phyloP scores from a whole-genome alignment of 2,888 invertebrate species.

The Lissonota sp. region DNA sequence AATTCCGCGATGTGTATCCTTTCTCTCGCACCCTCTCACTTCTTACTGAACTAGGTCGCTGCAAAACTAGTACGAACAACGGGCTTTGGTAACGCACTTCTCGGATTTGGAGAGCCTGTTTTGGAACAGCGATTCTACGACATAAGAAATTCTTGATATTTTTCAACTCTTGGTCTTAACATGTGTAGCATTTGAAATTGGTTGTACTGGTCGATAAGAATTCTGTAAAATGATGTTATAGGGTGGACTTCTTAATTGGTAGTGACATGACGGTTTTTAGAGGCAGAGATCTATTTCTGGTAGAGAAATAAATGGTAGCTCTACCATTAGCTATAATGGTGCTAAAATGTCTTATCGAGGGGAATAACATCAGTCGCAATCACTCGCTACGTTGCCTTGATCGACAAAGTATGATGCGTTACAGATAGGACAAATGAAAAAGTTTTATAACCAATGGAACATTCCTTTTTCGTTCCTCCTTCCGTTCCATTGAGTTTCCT shows the following conservation, averaged over 20 bases:
- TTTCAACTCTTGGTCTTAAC: background rate
- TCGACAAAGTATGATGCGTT: slow-evolving; percentile 8
- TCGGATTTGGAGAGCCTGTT: slow-evolving; percentile 10
- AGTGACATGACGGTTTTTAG: background rate
- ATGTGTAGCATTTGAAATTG: background rate
- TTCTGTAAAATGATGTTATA: background rate
- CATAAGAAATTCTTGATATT: background rate
- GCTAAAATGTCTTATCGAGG: slow-evolving; percentile 21
- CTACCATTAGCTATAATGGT: too few relatives aligned
- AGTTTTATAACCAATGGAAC: slow-evolving; percentile 76
- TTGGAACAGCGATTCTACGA: background rate
- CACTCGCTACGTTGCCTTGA: slow-evolving; percentile 33
- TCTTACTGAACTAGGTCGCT: slow-evolving; percentile 13
- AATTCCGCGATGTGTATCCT: slow-evolving; percentile 56
- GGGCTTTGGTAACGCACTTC: slow-evolving; percentile 13
- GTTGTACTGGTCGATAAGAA: background rate
- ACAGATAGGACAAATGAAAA: slow-evolving; percentile 44
- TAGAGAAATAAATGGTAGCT: background rate
- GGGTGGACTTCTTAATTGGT: too few relatives aligned
- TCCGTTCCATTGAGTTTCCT: slow-evolving; percentile 22
- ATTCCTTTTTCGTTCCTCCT: slow-evolving; percentile 26
- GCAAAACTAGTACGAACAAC: slow-evolving; percentile 10
- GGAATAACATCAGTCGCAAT: slow-evolving; percentile 29
- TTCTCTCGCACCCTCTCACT: slow-evolving; percentile 27
- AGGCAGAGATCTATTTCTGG: background rate